phyloP scores from a whole-genome alignment of 1,140 invertebrate genomes.

The Drosophila jambulina region DNA sequence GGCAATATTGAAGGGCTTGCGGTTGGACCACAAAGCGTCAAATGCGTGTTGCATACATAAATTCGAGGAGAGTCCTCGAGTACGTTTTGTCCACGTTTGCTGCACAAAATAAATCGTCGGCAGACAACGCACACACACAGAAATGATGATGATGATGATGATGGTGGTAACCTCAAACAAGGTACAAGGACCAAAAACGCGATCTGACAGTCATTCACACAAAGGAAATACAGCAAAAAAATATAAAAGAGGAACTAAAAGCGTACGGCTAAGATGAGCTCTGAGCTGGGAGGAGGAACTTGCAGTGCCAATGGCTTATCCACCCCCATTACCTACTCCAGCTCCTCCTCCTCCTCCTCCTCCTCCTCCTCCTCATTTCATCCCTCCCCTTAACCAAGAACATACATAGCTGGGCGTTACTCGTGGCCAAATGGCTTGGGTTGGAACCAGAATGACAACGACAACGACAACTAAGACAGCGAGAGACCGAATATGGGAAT shows the following conservation, averaged over 20 bases:
- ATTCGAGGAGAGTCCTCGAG: slow-evolving; percentile 24
- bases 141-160: neutral
- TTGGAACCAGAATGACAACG: slow-evolving; percentile 15
- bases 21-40: slow-evolving; percentile 47
- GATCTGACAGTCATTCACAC: slow-evolving; percentile 18
- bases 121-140: slow-evolving; percentile 14
- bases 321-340: neutral
- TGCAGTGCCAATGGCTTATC: slow-evolving; percentile 16
- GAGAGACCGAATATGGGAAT: slow-evolving; percentile 15
- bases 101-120: slow-evolving; percentile 57
- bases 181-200: slow-evolving; percentile 22
- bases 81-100: slow-evolving; percentile 41
- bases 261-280: slow-evolving; percentile 9
- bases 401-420: slow-evolving; percentile 18
- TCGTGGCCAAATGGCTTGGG: slow-evolving; percentile 20
- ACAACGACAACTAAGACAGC: slow-evolving; percentile 3
- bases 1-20: slow-evolving; percentile 34
- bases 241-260: neutral
- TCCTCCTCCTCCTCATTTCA: neutral
- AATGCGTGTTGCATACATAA: slow-evolving; percentile 63
- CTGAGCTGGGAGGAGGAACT: neutral
- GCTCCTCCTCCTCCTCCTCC: neutral
- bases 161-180: slow-evolving; percentile 18
- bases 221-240: slow-evolving; percentile 1
- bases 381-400: neutral